Percentiles rank a stretch among this genome's conserved stretches.
Evolutionary conservation across 1,140 invertebrate species (phyloP).

Genomic region (Drosophila pectinifera): DNA sequence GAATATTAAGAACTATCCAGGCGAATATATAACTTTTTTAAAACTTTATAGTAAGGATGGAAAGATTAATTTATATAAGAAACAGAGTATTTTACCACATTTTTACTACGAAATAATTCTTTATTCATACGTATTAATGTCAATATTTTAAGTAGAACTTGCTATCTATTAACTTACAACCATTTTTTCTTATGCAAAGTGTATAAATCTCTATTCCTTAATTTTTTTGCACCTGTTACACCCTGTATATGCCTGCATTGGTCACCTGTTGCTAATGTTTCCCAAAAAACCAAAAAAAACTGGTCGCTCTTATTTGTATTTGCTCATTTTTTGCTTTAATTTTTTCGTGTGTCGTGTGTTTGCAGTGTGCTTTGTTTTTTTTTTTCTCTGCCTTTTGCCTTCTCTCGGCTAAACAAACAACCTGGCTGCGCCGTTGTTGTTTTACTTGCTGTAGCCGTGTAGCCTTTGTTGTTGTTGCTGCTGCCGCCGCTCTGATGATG

Average conservation of each 20-base stretch:
- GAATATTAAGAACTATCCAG: no score
- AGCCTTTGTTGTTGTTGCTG: conserved; percentile 46
- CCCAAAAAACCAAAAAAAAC: neutral
- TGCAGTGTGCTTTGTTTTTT: conserved; percentile 35
- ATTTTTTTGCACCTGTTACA: conserved; percentile 63
- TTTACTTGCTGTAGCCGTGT: conserved; percentile 66
- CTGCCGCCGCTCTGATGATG: conserved; percentile 74
- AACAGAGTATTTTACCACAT: no score
- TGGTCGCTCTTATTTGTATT: conserved; percentile 47
- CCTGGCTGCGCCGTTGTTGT: conserved; percentile 61
- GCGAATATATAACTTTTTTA: no score
- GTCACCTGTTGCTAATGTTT: conserved; percentile 72
- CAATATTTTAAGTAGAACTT: neutral
- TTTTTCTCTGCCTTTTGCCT: conserved; percentile 46
- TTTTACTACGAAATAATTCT: neutral
- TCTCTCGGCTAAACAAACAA: conserved; percentile 74
- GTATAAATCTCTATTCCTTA: neutral
- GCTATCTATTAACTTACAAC: no score
- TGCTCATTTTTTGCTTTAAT: conserved; percentile 40
- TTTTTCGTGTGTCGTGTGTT: conserved; percentile 34
- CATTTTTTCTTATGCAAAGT: no score
- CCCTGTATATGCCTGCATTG: conserved; percentile 35
- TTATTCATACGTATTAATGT: neutral
- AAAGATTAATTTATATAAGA: no score
- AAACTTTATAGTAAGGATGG: no score